These are phyloP conservation scores for Arizona elegans DNA, from an alignment of 2,113 vertebrate species.

Conservation along the genomic window DNA sequence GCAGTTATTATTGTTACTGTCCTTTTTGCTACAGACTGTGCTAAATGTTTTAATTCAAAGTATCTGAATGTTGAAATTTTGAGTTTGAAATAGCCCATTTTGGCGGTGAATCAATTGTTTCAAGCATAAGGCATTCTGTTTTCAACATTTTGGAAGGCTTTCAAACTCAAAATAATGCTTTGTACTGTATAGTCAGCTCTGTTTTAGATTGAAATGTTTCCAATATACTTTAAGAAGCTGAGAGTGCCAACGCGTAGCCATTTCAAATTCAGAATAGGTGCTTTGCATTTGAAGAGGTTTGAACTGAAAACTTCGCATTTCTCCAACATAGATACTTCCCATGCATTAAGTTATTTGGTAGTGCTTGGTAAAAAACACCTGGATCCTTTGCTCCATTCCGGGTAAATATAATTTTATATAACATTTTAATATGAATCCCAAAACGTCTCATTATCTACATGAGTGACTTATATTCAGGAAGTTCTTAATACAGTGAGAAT, in stretches of 20 bases:
- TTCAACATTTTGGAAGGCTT: background rate
- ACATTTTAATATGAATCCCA: background rate
- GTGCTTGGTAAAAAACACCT: background rate
- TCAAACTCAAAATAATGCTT: background rate
- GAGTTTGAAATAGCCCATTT: background rate
- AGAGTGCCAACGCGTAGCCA: background rate
- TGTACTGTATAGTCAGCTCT: background rate
- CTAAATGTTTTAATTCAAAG: background rate
- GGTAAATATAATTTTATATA: background rate
- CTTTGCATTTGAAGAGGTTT: background rate
- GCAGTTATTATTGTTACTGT: background rate
- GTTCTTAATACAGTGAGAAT: background rate
- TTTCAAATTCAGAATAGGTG: background rate
- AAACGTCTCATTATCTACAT: background rate
- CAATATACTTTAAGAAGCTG: background rate
- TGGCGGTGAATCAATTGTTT: background rate
- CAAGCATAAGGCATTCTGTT: background rate
- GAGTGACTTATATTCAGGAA: background rate
- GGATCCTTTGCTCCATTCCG: background rate
- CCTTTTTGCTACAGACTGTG: background rate
- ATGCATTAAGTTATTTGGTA: background rate
- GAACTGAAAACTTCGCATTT: background rate
- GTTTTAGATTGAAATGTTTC: background rate
- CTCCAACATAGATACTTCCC: background rate
- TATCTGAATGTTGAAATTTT: background rate